A percentile compares a stretch with the other conserved stretches of the same genome.
phyloP scores from a whole-genome alignment of 2,113 vertebrate genomes.

The Dendrocopos noguchii region DNA sequence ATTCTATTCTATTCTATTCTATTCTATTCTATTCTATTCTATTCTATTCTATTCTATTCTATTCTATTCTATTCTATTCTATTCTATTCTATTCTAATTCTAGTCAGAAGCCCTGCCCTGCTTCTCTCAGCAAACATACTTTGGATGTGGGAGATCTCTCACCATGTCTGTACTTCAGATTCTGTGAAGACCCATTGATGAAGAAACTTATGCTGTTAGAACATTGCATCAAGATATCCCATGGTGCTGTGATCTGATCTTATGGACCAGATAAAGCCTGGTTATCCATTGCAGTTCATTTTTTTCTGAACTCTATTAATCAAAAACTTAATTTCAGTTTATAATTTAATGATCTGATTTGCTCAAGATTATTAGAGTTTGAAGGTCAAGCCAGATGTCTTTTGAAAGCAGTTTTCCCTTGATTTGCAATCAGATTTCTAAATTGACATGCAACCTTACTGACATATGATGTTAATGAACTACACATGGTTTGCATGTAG shows the following conservation, averaged over 20 bases:
- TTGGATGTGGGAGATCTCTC: background rate
- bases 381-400: conserved; percentile 43
- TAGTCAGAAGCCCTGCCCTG: background rate
- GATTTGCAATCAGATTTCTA: conserved; percentile 29
- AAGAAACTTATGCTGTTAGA: background rate
- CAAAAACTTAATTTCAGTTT: conserved; percentile 36
- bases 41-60: too few relatives aligned
- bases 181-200: background rate
- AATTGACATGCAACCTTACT: conserved; percentile 46
- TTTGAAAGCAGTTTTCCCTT: conserved; percentile 40
- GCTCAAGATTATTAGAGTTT: conserved; percentile 41
- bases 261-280: background rate
- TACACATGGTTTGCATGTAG: background rate
- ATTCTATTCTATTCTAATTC: too few relatives aligned
- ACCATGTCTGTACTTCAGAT: background rate
- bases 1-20: too few relatives aligned
- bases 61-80: too few relatives aligned
- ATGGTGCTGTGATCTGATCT: background rate
- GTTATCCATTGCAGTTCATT: background rate
- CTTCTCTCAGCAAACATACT: background rate
- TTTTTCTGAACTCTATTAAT: conserved; percentile 47
- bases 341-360: background rate
- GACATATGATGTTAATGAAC: conserved; percentile 43
- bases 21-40: too few relatives aligned
- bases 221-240: background rate